Evolutionary conservation across 2,113 vertebrate genomes (phyloP).

Genomic region (Mastomys natalensis): DNA sequence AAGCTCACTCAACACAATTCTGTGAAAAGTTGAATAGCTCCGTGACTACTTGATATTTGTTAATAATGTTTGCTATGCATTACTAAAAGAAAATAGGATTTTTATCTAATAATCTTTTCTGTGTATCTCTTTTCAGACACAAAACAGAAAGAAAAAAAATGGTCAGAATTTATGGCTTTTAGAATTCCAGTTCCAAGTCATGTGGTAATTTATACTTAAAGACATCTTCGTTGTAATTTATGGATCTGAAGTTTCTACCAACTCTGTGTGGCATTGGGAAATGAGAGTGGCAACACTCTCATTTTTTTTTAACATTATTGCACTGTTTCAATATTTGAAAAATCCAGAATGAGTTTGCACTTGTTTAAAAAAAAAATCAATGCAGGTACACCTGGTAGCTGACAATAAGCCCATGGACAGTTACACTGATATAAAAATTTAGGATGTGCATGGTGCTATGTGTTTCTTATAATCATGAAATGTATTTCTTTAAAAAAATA

Average conservation of each 20-base stretch:
- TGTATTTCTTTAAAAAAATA: slow-evolving; percentile 10
- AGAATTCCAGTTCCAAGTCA: not conserved
- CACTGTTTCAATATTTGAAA: slow-evolving; percentile 41
- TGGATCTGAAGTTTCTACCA: not conserved
- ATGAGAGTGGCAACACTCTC: not conserved
- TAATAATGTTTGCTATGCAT: not conserved
- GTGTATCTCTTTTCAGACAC: not conserved
- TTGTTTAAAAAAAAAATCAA: not conserved
- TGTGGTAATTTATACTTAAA: not conserved
- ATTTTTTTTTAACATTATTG: slow-evolving; percentile 49
- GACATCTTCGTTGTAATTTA: not conserved
- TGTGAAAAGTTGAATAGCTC: not conserved
- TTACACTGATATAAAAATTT: slow-evolving; percentile 14
- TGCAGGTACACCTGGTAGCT: slow-evolving; percentile 39
- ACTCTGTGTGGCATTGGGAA: not conserved
- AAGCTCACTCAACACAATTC: not conserved
- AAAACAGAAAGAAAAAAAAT: not conserved
- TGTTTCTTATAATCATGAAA: slow-evolving; percentile 56
- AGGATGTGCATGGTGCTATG: slow-evolving; percentile 52
- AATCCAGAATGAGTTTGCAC: not conserved
- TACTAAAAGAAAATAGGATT: not conserved
- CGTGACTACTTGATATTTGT: not conserved
- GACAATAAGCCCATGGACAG: not conserved
- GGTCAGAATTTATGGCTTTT: not conserved
- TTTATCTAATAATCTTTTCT: not conserved